Evolutionary conservation across 2,113 vertebrate species (phyloP), one percentile per base, ranked within the genome.

Genomic region (Leptodactylus fuscus): DNA sequence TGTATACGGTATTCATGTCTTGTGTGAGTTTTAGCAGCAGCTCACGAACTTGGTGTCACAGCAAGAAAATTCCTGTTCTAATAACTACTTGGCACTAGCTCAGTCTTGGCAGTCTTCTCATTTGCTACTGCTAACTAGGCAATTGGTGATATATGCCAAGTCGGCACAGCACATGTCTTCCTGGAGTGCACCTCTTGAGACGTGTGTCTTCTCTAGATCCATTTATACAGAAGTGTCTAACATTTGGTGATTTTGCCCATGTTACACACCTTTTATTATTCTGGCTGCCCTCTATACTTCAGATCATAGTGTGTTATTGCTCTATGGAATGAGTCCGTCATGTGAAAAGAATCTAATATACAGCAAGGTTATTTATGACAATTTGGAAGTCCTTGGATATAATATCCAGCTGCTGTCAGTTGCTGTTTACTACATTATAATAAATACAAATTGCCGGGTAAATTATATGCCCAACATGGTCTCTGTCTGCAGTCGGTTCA

Each of bases 31-130:
- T 34, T 29, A 32, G 20, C 81, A 74, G 81, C 36, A 55, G 69
- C 69, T 15, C 46, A 73, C 18, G 15, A 53, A 69, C 41, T 38
- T n/a, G 3, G 71, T 76, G 74, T 79, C 60, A 55, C 8, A 53
- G 29, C 75, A 79, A 79, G 83, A 79, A 36, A 36, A 70, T 38
- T 41, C 34, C 46, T 67, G 51, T 60, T 74, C 20, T 85, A 79
- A 80, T 79, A 80, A 79, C 69, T 80, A 41, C 48, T 80, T 85
- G 83, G 83, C 76, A 55, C 38, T 29, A n/a, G 22, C 13, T 53
- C 11, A 6, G 6, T 5, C 62, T 69, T 85, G 75, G 75, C 75
- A 58, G 9, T 22, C 29, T 53, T 85, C 60, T 71, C 48, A 27
- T 49, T 85, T 69, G 62, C 83, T 85, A 29, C 75, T 71, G 48